These are phyloP conservation scores for Tetragnatha versicolor DNA, from an alignment of 1,140 invertebrate species.

Conservation along the genomic window DNA sequence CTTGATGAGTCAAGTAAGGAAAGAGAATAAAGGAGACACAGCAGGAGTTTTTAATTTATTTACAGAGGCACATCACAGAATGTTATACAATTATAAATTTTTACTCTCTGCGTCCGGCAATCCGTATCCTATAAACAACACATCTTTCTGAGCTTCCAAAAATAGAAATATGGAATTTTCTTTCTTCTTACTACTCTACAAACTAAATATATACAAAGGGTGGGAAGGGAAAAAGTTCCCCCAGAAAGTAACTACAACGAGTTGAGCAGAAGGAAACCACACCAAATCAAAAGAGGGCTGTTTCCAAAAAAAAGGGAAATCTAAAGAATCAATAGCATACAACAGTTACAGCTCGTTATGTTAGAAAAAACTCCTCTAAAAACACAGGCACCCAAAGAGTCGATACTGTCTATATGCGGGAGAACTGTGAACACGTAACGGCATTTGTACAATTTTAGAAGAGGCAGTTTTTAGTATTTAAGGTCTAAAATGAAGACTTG, in stretches of 20 bases:
- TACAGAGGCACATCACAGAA: constrained; percentile 56
- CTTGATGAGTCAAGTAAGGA: too few species aligned
- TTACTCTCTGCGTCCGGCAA: constrained; percentile 43
- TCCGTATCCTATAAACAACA: constrained; percentile 52
- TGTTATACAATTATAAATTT: constrained; percentile 55
- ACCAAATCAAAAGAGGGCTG: constrained; percentile 13
- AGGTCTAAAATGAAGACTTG: too few species aligned
- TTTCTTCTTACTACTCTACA: constrained; percentile 17
- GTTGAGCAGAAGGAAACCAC: constrained; percentile 51
- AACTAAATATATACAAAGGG: constrained; percentile 56
- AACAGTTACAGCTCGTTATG: constrained; percentile 16
- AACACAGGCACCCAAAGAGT: constrained; percentile 40
- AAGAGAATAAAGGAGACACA: constrained; percentile 17
- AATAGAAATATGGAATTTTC: constrained; percentile 55
- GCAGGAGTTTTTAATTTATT: constrained; percentile 53
- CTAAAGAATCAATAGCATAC: neutral
- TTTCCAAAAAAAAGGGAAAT: constrained; percentile 18
- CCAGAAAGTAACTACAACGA: constrained; percentile 50
- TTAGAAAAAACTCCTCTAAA: constrained; percentile 33
- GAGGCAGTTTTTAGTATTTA: too few species aligned
- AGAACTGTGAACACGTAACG: too few species aligned
- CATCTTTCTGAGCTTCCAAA: constrained; percentile 55
- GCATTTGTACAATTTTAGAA: too few species aligned
- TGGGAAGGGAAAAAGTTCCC: constrained; percentile 25
- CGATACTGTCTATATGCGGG: neutral